Evolutionary conservation across 1,140 invertebrate genomes (phyloP), one percentile per base, ranked within the genome.

Genomic region (Eubasilissa regina): DNA sequence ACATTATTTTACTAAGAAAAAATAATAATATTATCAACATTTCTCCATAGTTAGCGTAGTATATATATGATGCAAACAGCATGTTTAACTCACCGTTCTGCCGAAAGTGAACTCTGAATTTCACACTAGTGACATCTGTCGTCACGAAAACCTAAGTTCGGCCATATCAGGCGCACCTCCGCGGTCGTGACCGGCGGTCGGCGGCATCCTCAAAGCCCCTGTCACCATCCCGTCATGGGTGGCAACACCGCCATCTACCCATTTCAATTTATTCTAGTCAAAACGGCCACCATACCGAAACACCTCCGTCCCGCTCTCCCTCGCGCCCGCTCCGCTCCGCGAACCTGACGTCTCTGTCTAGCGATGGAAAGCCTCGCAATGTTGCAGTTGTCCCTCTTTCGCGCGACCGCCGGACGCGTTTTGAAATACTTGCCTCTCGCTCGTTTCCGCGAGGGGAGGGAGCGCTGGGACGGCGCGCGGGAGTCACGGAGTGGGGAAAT

Each of bases 221-320:
- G 89, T 90, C 89, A 89, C 89, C 90, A 89, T 87, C 88, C 90
- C 91, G 90, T 91, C 91, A 91, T 92, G 92, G 91, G 91, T 92
- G 91, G 91, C 90, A 86, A 85, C 87, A 85, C 86, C 87, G 87
- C 86, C 88, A 87, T 87, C 85, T 82, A 81, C 78, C 81, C 81
- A 80, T 79, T 80, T 82, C 81, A 82, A 82, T 82, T 82, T 82
- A 82, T 82, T 68, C 80, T 74, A 73, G 73, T 77, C 80, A 58
- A 81, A 79, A 75, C 58, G 74, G 74, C 62, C 77, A 78, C 56
- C 75, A 81, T 76, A 81, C 79, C 62, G 79, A 76, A 79, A 77
- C 66, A 44, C 55, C 68, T 73, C 68, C 15, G 47, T 73, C 68
- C 19, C 43, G 45, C 75, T 60, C 55, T 47, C 19, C 11, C 75